Evolutionary conservation across 1,140 invertebrate species (phyloP), one percentile per base, ranked within the genome.

Genomic region (Drosophila santomea): DNA sequence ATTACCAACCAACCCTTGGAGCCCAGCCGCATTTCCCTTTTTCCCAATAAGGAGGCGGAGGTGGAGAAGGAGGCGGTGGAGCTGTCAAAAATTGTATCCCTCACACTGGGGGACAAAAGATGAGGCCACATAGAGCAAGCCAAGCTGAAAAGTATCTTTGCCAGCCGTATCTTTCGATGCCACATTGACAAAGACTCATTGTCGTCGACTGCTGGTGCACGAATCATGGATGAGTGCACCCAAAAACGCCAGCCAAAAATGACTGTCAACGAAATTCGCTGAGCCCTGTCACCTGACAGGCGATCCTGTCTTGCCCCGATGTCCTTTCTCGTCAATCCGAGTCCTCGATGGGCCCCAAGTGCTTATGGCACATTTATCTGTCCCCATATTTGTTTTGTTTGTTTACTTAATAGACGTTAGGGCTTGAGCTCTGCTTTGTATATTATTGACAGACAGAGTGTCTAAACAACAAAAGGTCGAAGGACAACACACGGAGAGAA

Each of bases 61-160:
- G 54, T 41, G 41, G 62, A 63, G 55, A 2, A 1, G 56, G 41
- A 51, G 59, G 57, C 66, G 59, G 54, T 41, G 41, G 62, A 63
- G 55, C 64, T 85, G 82, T 86, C 81, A 86, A 81, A 86, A 78
- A 78, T 75, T 52, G 71, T 72, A 54, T 68, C 43, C n/a, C 35
- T 11, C 15, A 25, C 61, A 36, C 14, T 15, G 39, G 2, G 12
- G 48, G 47, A 52, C 38, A 20, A 73, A 61, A 63, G 72, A 58
- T 38, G 71, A 78, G 72, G 74, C 63, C 62, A 71, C 78, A 78
- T 52, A 68, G 48, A 67, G 38, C 56, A 74, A 74, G 43, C 78
- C 68, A 72, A 72, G 82, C 74, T 64, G 68, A 78, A 86, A 88
- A 86, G 57, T 80, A 86, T 85, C 74, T 78, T 50, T 67, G 50